Percentiles rank a stretch among this genome's conserved stretches.
Evolutionary conservation across 2,797 vertebrate species (phyloP).

Genomic region (Phylloscopus collybita): DNA sequence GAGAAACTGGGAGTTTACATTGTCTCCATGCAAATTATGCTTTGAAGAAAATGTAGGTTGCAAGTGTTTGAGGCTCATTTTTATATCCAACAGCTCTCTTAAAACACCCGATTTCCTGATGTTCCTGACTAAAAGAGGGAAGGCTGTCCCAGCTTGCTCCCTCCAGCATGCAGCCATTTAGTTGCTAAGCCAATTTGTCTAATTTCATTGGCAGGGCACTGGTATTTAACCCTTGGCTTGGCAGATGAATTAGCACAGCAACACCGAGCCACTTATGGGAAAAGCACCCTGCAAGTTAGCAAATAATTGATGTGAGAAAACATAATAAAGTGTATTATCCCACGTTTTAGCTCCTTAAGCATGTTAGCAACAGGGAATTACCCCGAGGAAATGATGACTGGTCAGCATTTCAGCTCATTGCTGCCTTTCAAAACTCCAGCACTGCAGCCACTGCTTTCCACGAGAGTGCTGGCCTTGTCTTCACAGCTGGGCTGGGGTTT

Average conservation of each 20-base stretch:
- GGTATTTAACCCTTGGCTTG: constrained; percentile 20
- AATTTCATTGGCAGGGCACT: background rate
- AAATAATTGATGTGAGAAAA: background rate
- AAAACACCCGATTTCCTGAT: background rate
- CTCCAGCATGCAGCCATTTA: background rate
- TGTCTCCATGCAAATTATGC: background rate
- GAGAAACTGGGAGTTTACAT: background rate
- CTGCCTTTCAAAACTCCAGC: background rate
- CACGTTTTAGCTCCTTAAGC: background rate
- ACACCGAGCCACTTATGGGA: background rate
- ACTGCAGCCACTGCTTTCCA: background rate
- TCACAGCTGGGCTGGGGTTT: no score
- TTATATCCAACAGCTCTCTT: background rate
- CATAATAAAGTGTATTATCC: background rate
- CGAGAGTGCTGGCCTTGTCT: no score
- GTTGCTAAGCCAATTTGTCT: constrained; percentile 2
- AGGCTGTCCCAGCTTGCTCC: background rate
- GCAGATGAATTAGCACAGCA: background rate
- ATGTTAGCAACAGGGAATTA: background rate
- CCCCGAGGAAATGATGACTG: background rate
- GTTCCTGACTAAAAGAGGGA: background rate
- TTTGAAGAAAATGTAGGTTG: background rate
- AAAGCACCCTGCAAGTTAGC: background rate
- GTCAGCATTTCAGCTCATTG: background rate
- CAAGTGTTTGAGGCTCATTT: background rate